phyloP scores from a whole-genome alignment of 37 sponge, comb jelly and placozoan species.

The Oopsacas minuta region DNA sequence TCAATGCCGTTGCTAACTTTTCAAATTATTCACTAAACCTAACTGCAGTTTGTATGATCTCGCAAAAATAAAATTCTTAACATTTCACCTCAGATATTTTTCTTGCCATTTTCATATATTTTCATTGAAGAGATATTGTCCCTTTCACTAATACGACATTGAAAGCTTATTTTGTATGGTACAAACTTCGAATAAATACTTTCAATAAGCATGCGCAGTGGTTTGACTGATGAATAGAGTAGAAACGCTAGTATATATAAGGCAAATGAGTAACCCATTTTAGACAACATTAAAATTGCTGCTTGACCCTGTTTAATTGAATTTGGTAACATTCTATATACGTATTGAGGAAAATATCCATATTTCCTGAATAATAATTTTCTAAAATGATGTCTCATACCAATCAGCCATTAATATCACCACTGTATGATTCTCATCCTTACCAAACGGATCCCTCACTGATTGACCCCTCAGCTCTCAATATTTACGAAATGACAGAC shows the following conservation, averaged over 20 bases:
- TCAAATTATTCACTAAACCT: too few species aligned
- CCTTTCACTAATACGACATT: not conserved
- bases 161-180: not conserved
- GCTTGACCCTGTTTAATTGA: too few species aligned
- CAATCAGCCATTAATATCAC: not conserved
- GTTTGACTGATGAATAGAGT: not conserved
- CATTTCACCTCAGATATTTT: too few species aligned
- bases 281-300: conserved; percentile 8
- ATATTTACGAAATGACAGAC: not conserved
- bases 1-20: too few species aligned
- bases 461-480: not conserved
- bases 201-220: not conserved
- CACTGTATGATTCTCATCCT: not conserved
- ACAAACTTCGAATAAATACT: not conserved
- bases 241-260: not conserved
- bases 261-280: not conserved
- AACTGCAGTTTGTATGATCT: too few species aligned
- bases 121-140: too few species aligned
- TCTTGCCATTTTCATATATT: too few species aligned
- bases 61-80: too few species aligned
- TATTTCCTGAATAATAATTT: not conserved
- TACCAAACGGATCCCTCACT: not conserved
- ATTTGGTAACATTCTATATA: too few species aligned
- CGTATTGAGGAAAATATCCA: not conserved
- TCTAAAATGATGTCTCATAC: not conserved